Evolutionary conservation across 1,140 invertebrate genomes (phyloP).

Genomic region (Chelonus insularis): DNA sequence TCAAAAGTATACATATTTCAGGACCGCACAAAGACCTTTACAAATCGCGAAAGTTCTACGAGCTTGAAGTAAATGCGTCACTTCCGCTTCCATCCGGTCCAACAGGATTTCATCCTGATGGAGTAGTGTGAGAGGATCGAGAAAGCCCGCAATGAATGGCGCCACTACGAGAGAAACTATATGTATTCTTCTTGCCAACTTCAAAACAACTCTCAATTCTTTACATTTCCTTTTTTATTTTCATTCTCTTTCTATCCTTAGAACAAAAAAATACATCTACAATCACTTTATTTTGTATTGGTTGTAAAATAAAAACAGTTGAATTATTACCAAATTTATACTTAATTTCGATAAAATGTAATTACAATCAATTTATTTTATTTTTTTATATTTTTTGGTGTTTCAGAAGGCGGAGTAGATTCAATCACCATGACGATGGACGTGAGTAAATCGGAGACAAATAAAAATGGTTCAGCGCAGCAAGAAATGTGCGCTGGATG

Average conservation of each 20-base stretch:
- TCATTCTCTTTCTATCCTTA: not conserved
- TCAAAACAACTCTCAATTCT: slow-evolving; percentile 4
- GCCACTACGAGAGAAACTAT: not conserved
- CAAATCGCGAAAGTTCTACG: slow-evolving; percentile 25
- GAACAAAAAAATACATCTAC: not conserved
- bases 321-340: no score
- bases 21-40: slow-evolving; percentile 7
- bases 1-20: not conserved
- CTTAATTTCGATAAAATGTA: no score
- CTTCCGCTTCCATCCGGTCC: slow-evolving; percentile 26
- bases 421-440: slow-evolving; percentile 71
- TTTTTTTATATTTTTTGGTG: no score
- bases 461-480: slow-evolving; percentile 62
- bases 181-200: not conserved
- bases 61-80: slow-evolving; percentile 18
- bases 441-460: slow-evolving; percentile 69
- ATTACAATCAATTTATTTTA: no score
- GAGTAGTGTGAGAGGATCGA: not conserved
- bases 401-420: slow-evolving; percentile 55
- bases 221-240: not conserved
- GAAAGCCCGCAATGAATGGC: slow-evolving; percentile 1
- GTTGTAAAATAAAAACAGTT: no score
- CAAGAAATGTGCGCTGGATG: slow-evolving; percentile 80
- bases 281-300: no score
- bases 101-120: slow-evolving; percentile 4